Evolutionary conservation across 2,888 invertebrate genomes (phyloP).

Genomic region (Noctua janthe): DNA sequence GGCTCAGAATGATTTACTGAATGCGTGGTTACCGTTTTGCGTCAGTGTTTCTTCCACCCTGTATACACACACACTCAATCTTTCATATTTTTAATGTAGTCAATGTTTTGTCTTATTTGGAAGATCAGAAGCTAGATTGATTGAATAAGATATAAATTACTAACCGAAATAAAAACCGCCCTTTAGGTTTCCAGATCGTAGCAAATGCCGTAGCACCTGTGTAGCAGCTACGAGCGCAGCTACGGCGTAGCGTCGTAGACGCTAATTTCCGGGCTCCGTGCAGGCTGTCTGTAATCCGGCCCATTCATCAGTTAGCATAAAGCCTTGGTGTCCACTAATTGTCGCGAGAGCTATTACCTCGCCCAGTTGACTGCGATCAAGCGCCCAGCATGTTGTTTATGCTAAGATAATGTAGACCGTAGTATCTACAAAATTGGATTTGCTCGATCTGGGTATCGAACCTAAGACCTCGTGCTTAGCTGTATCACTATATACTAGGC

Average conservation of each 20-base stretch:
- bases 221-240: neutral
- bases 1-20: no score
- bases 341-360: slow-evolving; percentile 33
- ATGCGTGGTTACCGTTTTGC: no score
- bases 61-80: neutral
- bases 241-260: slow-evolving; percentile 31
- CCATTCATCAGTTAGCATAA: slow-evolving; percentile 45
- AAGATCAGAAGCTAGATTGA: neutral
- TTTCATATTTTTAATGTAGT: neutral
- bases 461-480: neutral
- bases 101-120: neutral
- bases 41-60: no score
- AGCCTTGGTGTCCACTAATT: slow-evolving; percentile 43
- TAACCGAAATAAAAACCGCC: neutral
- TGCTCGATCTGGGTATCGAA: neutral
- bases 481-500: neutral
- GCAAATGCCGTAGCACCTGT: slow-evolving; percentile 6
- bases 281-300: slow-evolving; percentile 47
- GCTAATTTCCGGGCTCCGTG: slow-evolving; percentile 21
- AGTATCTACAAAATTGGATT: neutral
- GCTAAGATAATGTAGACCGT: neutral
- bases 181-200: neutral
- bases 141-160: neutral
- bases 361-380: slow-evolving; percentile 15
- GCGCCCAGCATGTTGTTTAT: neutral